phyloP scores from a whole-genome alignment of 2,113 vertebrate species.

The Proterorhinus semilunaris region DNA sequence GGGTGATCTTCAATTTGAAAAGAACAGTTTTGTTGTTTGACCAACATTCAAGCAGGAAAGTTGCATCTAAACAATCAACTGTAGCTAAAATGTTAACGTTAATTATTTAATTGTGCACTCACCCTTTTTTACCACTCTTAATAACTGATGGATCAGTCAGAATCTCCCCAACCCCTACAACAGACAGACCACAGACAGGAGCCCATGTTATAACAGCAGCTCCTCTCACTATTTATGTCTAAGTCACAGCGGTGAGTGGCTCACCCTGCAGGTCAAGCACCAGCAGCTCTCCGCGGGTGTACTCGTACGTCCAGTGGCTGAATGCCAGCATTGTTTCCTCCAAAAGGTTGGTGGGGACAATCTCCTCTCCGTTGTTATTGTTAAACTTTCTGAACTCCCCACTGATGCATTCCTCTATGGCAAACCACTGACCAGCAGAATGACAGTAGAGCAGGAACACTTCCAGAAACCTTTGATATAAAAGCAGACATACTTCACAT shows the following conservation, averaged over 20 bases:
- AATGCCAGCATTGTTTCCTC: slow-evolving; percentile 99
- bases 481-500: background rate
- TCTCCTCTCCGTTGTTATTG: slow-evolving; percentile 98
- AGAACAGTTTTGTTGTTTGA: too few relatives aligned
- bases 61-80: background rate
- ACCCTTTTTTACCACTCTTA: slow-evolving; percentile 98
- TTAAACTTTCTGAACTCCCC: slow-evolving; percentile 98
- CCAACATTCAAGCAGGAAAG: background rate
- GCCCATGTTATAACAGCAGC: background rate
- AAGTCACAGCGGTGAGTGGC: background rate
- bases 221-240: background rate
- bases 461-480: slow-evolving; percentile 87
- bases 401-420: slow-evolving; percentile 97
- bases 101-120: slow-evolving; percentile 32
- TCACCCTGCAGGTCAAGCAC: slow-evolving; percentile 96
- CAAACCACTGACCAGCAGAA: slow-evolving; percentile 98
- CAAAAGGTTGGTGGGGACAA: slow-evolving; percentile 92
- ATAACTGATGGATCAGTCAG: slow-evolving; percentile 98
- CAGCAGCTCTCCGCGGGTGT: slow-evolving; percentile 91
- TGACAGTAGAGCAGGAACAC: slow-evolving; percentile 97
- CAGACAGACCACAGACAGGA: slow-evolving; percentile 9
- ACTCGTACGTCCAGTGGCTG: slow-evolving; percentile 97
- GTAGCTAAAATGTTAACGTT: too few relatives aligned
- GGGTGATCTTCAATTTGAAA: too few relatives aligned
- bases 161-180: slow-evolving; percentile 93